A percentile compares a stretch with the other conserved stretches of the same genome.
Evolutionary conservation across 2,797 vertebrate genomes (phyloP).

Genomic region (Lagodon rhomboides): DNA sequence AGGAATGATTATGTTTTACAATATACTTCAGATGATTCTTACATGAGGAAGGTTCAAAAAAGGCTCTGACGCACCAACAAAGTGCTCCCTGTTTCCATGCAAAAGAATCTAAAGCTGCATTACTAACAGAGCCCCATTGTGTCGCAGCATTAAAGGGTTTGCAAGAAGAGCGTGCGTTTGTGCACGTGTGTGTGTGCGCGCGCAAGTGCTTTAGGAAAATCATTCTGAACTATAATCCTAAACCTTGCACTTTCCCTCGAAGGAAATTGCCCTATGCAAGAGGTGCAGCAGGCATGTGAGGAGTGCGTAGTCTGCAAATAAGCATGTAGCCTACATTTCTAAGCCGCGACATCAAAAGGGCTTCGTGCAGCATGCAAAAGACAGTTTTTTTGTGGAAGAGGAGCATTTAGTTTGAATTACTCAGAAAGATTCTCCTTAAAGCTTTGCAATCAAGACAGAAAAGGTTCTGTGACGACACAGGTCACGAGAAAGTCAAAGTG

Average conservation of each 20-base stretch:
- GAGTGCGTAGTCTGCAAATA: conserved; percentile 67
- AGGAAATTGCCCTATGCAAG: conserved; percentile 63
- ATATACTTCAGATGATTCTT: conserved; percentile 20
- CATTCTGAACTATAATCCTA: conserved; percentile 63
- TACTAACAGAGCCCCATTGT: conserved; percentile 73
- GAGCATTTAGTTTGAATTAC: conserved; percentile 41
- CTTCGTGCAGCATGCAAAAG: conserved; percentile 50
- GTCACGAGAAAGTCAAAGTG: conserved; percentile 3
- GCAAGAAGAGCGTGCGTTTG: conserved; percentile 18
- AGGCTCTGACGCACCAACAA: conserved; percentile 45
- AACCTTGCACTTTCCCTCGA: conserved; percentile 60
- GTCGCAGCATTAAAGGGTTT: conserved; percentile 59
- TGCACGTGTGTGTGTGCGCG: conserved; percentile 5
- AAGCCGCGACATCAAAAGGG: conserved; percentile 67
- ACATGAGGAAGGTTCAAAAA: conserved; percentile 28
- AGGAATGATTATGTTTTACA: conserved; percentile 18
- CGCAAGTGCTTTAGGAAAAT: conserved; percentile 37
- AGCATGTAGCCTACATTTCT: conserved; percentile 77
- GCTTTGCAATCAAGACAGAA: conserved; percentile 44
- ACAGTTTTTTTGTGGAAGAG: conserved; percentile 15
- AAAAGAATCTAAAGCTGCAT: conserved; percentile 59
- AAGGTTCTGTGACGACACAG: conserved; percentile 1
- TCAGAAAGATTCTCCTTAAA: conserved; percentile 12
- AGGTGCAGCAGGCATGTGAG: conserved; percentile 70
- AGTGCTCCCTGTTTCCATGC: conserved; percentile 49